Conservation (phyloP, 2,113 vertebrate genomes). For the Triplophysa siluroides region DNA sequence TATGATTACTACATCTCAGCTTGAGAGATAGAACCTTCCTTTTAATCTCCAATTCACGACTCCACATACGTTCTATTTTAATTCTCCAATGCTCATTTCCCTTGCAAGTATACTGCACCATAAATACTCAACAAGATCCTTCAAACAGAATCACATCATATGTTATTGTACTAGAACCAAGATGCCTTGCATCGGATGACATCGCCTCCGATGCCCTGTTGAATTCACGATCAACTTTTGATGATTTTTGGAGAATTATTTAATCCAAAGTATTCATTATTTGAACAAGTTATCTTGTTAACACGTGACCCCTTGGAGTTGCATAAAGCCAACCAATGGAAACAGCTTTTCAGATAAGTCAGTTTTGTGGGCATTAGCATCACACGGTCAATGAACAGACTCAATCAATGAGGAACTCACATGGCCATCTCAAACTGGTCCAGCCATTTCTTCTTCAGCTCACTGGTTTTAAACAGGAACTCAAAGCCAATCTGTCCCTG, state of each 20-base stretch:
- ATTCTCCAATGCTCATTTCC: background rate
- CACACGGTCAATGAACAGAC: background rate
- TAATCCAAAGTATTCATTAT: too few relatives aligned
- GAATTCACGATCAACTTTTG: background rate
- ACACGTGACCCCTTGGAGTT: too few relatives aligned
- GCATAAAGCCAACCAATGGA: too few relatives aligned
- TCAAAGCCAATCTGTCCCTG: slow-evolving; percentile 94
- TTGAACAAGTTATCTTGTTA: too few relatives aligned
- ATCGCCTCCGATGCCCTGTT: background rate
- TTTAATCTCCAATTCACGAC: slow-evolving; percentile 32
- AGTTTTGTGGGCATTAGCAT: too few relatives aligned
- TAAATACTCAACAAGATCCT: slow-evolving; percentile 9
- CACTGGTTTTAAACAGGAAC: slow-evolving; percentile 97
- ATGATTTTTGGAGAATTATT: too few relatives aligned
- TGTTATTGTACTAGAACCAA: background rate
- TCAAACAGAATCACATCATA: background rate
- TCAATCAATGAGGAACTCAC: slow-evolving; percentile 76
- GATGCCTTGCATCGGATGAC: background rate
- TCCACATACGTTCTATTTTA: background rate
- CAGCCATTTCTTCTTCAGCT: slow-evolving; percentile 98
- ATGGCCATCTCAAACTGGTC: slow-evolving; percentile 98
- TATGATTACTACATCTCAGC: slow-evolving; percentile 13
- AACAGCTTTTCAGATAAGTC: too few relatives aligned
- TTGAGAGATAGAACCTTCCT: background rate
- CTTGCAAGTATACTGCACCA: background rate